Evolutionary conservation across 2,113 vertebrate species (phyloP).

Genomic region (Cyprinodon variegatus): DNA sequence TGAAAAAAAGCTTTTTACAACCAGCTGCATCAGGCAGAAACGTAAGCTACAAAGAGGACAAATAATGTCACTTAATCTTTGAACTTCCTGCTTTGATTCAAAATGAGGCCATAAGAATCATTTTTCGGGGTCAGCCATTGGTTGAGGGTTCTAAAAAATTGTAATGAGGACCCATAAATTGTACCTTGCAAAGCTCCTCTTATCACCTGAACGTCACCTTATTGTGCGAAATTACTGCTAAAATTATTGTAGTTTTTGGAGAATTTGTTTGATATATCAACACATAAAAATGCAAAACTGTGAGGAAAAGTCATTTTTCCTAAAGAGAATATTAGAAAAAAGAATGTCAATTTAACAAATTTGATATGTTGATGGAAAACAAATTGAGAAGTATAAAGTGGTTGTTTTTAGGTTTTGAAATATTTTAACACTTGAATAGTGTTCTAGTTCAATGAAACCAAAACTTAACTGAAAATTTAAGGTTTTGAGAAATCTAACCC

Average conservation of each 20-base stretch:
- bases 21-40: neutral
- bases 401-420: neutral
- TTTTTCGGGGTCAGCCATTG: too few relatives aligned
- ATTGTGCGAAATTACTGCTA: too few relatives aligned
- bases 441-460: neutral
- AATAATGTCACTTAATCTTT: neutral
- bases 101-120: too few relatives aligned
- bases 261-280: neutral
- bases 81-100: too few relatives aligned
- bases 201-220: too few relatives aligned
- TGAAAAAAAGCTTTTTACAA: neutral
- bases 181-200: too few relatives aligned
- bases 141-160: too few relatives aligned
- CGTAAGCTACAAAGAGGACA: neutral
- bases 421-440: neutral
- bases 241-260: too few relatives aligned
- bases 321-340: too few relatives aligned
- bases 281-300: neutral
- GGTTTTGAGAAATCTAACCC: too few relatives aligned
- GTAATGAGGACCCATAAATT: too few relatives aligned
- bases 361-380: neutral
- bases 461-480: neutral
- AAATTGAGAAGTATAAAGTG: neutral
- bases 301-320: neutral
- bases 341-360: neutral